Conservation (phyloP, 2,888 invertebrate species). For the Dasypolia templi region DNA sequence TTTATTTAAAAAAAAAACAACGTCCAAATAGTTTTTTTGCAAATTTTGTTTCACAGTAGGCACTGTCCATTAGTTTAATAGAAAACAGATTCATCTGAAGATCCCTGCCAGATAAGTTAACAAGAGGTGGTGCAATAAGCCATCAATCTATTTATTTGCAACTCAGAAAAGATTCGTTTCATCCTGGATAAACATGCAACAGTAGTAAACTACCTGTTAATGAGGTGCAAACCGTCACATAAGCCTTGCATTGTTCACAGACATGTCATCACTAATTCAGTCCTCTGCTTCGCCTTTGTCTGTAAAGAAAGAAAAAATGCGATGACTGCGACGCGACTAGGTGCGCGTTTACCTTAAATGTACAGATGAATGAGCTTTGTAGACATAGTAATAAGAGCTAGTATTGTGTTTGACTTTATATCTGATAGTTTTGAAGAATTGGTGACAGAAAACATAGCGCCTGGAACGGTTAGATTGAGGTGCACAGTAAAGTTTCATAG, state of each 20-base stretch:
- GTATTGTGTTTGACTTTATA: neutral
- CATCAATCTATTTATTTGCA: neutral
- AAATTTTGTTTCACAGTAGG: no score
- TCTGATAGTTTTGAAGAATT: neutral
- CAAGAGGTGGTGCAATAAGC: neutral
- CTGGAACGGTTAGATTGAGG: neutral
- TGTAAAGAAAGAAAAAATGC: no score
- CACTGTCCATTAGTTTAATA: no score
- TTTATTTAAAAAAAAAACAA: no score
- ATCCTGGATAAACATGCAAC: neutral
- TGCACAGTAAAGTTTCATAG: neutral
- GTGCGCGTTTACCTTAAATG: no score
- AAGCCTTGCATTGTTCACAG: conserved; percentile 36
- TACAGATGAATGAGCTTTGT: conserved; percentile 32
- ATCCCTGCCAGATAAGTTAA: neutral
- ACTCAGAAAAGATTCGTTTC: neutral
- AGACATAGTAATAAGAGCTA: conserved; percentile 26
- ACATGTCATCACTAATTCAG: conserved; percentile 55
- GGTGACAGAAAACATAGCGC: neutral
- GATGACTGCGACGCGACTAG: no score
- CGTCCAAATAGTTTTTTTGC: no score
- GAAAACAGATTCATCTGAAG: neutral
- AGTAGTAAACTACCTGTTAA: conserved; percentile 2
- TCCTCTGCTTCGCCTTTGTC: conserved; percentile 35
- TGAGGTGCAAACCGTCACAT: conserved; percentile 35